These are phyloP conservation scores for Anoplius nigerrimus DNA, from an alignment of 2,888 invertebrate species.

Conservation along the genomic window DNA sequence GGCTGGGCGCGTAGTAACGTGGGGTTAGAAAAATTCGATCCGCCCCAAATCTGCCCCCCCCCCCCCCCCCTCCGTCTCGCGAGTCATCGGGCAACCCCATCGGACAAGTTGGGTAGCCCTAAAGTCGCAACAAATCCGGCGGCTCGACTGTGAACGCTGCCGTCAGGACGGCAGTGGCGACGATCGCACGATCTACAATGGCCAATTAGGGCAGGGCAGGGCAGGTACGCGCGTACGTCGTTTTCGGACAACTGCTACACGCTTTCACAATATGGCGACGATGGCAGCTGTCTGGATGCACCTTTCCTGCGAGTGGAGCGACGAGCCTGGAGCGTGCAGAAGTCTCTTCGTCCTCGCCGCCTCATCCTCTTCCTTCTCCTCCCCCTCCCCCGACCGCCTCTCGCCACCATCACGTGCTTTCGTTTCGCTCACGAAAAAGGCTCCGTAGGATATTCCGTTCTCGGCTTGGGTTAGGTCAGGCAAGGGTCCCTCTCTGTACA, in stretches of 20 bases:
- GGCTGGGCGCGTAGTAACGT: no score
- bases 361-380: background rate
- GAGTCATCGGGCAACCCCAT: no score
- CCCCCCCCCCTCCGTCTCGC: no score
- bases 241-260: constrained; percentile 44
- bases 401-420: constrained; percentile 16
- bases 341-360: background rate
- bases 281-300: constrained; percentile 43
- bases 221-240: constrained; percentile 24
- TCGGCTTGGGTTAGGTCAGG: constrained; percentile 38
- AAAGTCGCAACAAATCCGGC: background rate
- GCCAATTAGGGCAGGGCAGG: constrained; percentile 46
- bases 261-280: constrained; percentile 51
- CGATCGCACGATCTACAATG: constrained; percentile 36
- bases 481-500: no score
- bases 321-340: no score
- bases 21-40: no score
- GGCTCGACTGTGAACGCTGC: constrained; percentile 21
- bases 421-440: constrained; percentile 39
- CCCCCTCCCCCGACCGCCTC: no score
- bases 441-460: constrained; percentile 25
- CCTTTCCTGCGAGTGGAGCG: constrained; percentile 29
- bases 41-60: no score
- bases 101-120: no score
- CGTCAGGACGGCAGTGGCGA: constrained; percentile 17